Percentiles rank a stretch among this genome's conserved stretches.
phyloP scores from a whole-genome alignment of 2,797 vertebrate species.

The Cyprinella venusta region DNA sequence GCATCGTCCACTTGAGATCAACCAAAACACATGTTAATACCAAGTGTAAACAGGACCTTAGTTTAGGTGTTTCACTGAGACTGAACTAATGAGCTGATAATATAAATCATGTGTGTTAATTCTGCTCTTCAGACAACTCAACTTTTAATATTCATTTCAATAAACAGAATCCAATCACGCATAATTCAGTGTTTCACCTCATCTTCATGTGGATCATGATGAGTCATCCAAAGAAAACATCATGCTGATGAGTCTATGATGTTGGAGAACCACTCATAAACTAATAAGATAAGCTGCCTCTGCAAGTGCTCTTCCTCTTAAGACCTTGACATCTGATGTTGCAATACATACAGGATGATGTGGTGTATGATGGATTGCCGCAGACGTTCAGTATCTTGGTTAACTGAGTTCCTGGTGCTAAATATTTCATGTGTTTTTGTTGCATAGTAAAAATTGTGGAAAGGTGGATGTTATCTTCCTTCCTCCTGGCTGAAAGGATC shows the following conservation, averaged over 20 bases:
- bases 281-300: constrained; percentile 24
- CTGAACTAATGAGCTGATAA: background rate
- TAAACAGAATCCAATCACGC: background rate
- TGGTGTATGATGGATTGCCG: background rate
- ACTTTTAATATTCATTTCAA: background rate
- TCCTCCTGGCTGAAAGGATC: constrained; percentile 6
- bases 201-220: background rate
- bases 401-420: background rate
- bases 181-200: background rate
- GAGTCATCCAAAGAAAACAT: background rate
- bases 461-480: constrained; percentile 12
- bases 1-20: no score
- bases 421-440: constrained; percentile 13
- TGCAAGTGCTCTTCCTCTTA: constrained; percentile 21
- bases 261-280: constrained; percentile 6
- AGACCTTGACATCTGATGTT: constrained; percentile 3
- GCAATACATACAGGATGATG: background rate
- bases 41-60: background rate
- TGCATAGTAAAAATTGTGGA: background rate
- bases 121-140: background rate
- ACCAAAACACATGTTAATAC: no score
- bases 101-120: background rate
- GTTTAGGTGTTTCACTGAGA: background rate
- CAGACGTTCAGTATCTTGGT: background rate
- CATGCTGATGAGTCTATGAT: constrained; percentile 4